Evolutionary conservation across 2,797 vertebrate species (phyloP).

Genomic region (Sebastes baramenuke): DNA sequence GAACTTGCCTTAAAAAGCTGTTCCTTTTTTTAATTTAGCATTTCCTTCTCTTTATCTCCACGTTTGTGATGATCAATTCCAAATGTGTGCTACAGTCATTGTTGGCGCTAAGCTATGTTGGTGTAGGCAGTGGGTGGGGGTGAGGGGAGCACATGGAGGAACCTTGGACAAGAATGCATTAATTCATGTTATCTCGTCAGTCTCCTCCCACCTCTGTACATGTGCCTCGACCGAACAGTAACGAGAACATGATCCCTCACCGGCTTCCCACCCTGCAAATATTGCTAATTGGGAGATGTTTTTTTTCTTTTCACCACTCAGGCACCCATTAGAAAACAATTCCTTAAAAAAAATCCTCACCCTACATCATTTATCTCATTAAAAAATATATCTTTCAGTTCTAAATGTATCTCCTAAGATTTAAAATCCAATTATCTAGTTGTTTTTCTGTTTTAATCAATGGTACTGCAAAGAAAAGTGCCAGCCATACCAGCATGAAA

Average conservation of each 20-base stretch:
- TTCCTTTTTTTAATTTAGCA: neutral
- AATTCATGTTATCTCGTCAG: neutral
- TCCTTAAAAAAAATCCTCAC: neutral
- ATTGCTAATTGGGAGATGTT: neutral
- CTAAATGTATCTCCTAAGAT: neutral
- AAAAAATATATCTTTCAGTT: too few relatives aligned
- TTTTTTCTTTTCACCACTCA: neutral
- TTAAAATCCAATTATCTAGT: neutral
- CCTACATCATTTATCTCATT: neutral
- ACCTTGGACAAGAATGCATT: neutral
- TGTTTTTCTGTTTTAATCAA: neutral
- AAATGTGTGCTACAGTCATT: neutral
- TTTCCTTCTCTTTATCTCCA: neutral
- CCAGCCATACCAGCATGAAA: neutral
- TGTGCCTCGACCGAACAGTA: neutral
- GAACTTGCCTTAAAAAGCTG: conserved; percentile 18
- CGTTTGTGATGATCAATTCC: neutral
- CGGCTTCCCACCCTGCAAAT: neutral
- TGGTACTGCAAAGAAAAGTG: conserved; percentile 50
- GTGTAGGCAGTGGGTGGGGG: neutral
- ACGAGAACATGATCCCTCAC: neutral
- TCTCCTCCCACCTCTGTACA: neutral
- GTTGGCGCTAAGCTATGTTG: neutral
- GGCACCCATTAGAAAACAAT: neutral
- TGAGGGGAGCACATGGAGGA: too few relatives aligned